Conservation (phyloP, 1,140 invertebrate species). For the Tribolium madens region DNA sequence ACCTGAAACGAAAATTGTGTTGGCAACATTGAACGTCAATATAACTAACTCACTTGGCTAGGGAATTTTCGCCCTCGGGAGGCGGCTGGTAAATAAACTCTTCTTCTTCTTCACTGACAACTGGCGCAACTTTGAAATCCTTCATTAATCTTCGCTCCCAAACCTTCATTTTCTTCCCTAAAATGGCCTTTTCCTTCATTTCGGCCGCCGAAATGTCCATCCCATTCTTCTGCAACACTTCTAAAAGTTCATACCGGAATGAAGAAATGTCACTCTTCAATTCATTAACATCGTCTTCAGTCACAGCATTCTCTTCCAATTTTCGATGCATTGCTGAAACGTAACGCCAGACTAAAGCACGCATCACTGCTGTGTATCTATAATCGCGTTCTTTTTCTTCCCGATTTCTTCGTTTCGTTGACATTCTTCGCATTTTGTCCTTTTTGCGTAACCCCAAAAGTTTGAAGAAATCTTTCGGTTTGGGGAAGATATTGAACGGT, state of each 20-base stretch:
- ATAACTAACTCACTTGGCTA: no score
- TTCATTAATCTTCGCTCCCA: constrained; percentile 88
- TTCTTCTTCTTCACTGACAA: constrained; percentile 71
- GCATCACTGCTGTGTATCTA: constrained; percentile 83
- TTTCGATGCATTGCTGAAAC: constrained; percentile 82
- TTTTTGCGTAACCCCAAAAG: constrained; percentile 76
- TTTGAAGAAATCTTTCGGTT: constrained; percentile 76
- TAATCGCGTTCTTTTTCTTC: constrained; percentile 75
- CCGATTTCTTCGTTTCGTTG: constrained; percentile 67
- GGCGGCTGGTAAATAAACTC: constrained; percentile 65
- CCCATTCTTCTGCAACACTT: constrained; percentile 83
- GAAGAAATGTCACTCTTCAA: constrained; percentile 89
- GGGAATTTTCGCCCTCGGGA: constrained; percentile 73
- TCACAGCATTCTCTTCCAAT: constrained; percentile 81
- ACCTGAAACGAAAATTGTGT: no score
- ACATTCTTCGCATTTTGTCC: constrained; percentile 75
- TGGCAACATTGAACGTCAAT: no score
- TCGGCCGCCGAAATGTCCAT: constrained; percentile 81
- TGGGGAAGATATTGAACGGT: constrained; percentile 88
- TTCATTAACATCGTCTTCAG: constrained; percentile 93
- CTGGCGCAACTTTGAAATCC: constrained; percentile 85
- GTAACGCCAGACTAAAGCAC: constrained; percentile 87
- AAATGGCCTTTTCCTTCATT: constrained; percentile 75
- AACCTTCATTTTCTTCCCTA: constrained; percentile 81
- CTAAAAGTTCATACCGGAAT: constrained; percentile 85